Conservation (phyloP, 2,888 invertebrate genomes). For the Epirrita christyi region DNA sequence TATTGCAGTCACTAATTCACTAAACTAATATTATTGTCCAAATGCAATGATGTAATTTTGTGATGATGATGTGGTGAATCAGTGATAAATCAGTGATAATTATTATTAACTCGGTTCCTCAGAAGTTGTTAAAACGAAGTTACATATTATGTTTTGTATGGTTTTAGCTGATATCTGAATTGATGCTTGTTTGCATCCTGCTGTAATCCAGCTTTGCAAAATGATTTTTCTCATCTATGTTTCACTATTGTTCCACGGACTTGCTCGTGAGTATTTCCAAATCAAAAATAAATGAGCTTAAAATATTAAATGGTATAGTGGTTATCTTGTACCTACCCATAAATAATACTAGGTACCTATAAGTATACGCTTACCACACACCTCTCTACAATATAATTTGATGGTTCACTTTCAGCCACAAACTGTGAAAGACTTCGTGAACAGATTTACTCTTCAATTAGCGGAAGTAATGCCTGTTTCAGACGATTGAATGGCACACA, state of each 20-base stretch:
- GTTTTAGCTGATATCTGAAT: background rate
- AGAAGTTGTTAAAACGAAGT: no score
- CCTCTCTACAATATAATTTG: no score
- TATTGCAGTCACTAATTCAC: no score
- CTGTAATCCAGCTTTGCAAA: background rate
- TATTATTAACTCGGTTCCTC: no score
- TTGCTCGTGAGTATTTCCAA: slow-evolving; percentile 23
- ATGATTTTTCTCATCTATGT: slow-evolving; percentile 18
- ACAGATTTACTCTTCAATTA: slow-evolving; percentile 91
- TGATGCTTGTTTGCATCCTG: background rate
- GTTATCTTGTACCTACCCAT: no score
- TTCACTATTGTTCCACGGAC: slow-evolving; percentile 18
- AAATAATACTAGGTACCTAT: no score
- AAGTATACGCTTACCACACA: no score
- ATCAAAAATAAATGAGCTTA: background rate
- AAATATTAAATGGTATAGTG: background rate
- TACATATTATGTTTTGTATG: no score
- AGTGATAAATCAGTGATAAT: no score
- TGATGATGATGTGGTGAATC: no score
- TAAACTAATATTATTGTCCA: no score
- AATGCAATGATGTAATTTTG: no score
- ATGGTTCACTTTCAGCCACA: slow-evolving; percentile 59
- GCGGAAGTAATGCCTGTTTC: slow-evolving; percentile 92
- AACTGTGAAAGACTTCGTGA: slow-evolving; percentile 87
- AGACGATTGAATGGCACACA: slow-evolving; percentile 96